These are phyloP conservation scores for Noctua pronuba DNA, from an alignment of 2,888 invertebrate genomes.

Conservation along the genomic window DNA sequence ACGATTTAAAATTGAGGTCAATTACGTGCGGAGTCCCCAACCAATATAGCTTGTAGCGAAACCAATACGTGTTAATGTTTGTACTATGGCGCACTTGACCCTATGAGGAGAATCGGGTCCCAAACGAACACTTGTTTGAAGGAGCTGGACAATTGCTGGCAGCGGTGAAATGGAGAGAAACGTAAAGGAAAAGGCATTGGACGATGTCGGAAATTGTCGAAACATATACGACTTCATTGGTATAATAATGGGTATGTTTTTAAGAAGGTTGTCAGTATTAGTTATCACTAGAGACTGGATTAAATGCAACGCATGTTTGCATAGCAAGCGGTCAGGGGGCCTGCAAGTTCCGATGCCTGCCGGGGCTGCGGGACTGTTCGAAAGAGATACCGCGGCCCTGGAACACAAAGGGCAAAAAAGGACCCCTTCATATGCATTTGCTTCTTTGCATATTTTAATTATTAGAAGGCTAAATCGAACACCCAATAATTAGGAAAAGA, in stretches of 20 bases:
- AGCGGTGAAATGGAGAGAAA: not conserved
- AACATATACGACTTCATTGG: not conserved
- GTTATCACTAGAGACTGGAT: not conserved
- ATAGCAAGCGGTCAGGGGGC: no score
- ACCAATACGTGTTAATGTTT: slow-evolving; percentile 64
- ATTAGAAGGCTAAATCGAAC: no score
- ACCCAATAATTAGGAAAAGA: no score
- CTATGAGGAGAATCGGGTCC: slow-evolving; percentile 27
- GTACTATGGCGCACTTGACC: slow-evolving; percentile 41
- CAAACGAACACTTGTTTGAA: slow-evolving; percentile 43
- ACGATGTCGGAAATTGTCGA: not conserved
- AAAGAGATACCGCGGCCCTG: no score
- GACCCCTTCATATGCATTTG: no score
- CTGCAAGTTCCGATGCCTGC: no score
- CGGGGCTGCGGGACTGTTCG: no score
- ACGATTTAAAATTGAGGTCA: slow-evolving; percentile 72
- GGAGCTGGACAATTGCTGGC: slow-evolving; percentile 24
- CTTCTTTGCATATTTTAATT: no score
- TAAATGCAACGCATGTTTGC: not conserved
- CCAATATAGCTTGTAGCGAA: slow-evolving; percentile 60
- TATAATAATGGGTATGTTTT: not conserved
- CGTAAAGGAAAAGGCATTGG: not conserved
- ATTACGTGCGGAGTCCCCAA: slow-evolving; percentile 65
- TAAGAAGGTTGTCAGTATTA: not conserved
- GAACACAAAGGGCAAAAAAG: no score